phyloP scores from a whole-genome alignment of 2,888 invertebrate genomes.

The Octonoba sinensis region DNA sequence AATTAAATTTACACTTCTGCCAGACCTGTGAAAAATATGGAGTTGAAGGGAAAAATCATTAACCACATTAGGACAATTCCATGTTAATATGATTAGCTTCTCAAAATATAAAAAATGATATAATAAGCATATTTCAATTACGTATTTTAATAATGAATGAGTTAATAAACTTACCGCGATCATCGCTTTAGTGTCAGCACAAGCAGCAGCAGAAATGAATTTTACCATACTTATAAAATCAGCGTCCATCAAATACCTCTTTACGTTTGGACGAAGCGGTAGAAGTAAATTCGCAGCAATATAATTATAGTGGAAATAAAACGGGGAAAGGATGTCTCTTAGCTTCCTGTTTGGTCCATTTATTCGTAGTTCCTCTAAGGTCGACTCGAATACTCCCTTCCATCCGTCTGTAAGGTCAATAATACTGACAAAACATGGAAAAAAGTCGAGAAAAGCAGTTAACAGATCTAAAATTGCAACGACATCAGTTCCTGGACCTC shows the following conservation, averaged over 20 bases:
- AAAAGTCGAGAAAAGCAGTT: neutral
- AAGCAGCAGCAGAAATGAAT: constrained; percentile 26
- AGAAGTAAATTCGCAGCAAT: constrained; percentile 7
- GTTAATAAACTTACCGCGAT: too few relatives aligned
- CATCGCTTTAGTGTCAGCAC: too few relatives aligned
- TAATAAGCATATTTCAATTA: too few relatives aligned
- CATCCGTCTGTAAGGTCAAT: constrained; percentile 6
- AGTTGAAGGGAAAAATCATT: too few relatives aligned
- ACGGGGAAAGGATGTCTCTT: neutral
- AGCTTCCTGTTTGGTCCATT: neutral
- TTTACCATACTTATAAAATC: constrained; percentile 44
- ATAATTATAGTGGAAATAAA: constrained; percentile 5
- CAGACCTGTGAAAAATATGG: too few relatives aligned
- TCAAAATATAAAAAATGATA: too few relatives aligned
- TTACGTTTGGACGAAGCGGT: neutral
- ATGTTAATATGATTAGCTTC: too few relatives aligned
- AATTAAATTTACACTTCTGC: too few relatives aligned
- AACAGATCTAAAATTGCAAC: constrained; percentile 7
- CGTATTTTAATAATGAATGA: too few relatives aligned
- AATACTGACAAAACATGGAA: neutral
- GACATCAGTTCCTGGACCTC: constrained; percentile 33
- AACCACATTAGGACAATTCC: too few relatives aligned
- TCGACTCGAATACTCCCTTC: neutral
- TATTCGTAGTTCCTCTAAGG: constrained; percentile 2
- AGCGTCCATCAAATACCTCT: neutral